Evolutionary conservation across 2,888 invertebrate species (phyloP).

Genomic region (Ashinkailepas kermadecensis): DNA sequence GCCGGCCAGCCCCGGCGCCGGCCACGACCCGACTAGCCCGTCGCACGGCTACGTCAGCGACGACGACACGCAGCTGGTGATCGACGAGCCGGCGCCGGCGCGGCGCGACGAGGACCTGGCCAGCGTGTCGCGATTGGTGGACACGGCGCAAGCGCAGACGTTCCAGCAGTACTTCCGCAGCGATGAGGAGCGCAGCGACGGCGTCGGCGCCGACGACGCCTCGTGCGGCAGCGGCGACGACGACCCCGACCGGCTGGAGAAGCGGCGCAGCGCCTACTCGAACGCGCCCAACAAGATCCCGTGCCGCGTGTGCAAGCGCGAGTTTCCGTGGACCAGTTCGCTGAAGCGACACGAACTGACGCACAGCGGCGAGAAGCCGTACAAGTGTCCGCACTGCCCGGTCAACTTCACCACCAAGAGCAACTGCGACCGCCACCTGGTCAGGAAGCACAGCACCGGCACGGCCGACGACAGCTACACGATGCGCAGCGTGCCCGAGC

Average conservation of each 20-base stretch:
- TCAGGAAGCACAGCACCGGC: constrained; percentile 69
- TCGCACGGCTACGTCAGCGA: constrained; percentile 26
- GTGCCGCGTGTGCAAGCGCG: constrained; percentile 86
- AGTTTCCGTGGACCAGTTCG: constrained; percentile 95
- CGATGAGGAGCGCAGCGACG: constrained; percentile 35
- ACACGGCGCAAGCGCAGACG: constrained; percentile 59
- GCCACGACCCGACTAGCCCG: constrained; percentile 21
- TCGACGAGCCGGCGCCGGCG: constrained; percentile 51
- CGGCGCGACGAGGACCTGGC: constrained; percentile 55
- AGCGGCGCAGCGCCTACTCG: constrained; percentile 91
- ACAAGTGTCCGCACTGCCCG: constrained; percentile 87
- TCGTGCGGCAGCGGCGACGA: constrained; percentile 49
- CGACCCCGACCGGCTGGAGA: constrained; percentile 54
- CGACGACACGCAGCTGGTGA: constrained; percentile 85
- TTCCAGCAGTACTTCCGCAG: constrained; percentile 58
- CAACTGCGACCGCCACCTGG: constrained; percentile 88
- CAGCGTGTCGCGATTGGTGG: constrained; percentile 64
- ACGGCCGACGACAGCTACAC: constrained; percentile 42
- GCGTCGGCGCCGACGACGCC: constrained; percentile 34
- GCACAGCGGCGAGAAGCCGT: constrained; percentile 92
- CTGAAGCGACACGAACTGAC: constrained; percentile 89
- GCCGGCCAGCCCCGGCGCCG: constrained; percentile 10
- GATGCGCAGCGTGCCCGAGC: constrained; percentile 62
- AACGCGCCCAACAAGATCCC: constrained; percentile 87
- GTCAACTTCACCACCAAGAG: constrained; percentile 93